Base-by-base conservation (phyloP, 1,140 invertebrate genomes). In the Doryteuthis pealeii region DNA sequence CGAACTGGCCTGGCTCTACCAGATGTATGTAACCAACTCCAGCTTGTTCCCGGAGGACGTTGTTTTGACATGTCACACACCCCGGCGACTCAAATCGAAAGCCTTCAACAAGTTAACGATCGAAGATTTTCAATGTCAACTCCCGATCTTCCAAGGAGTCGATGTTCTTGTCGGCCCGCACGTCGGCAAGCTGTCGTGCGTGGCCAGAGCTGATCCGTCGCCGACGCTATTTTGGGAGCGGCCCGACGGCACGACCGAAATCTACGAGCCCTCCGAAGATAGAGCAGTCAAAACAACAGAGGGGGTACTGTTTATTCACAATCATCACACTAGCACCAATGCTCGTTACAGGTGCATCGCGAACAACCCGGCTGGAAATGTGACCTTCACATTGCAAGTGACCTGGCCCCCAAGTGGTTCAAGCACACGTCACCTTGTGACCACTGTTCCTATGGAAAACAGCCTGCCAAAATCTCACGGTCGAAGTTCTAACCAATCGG, bases 161-260 rank as follows among this genome's bases (percentile, higher is more conserved):
- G 86, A 87, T 74, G 79, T 83, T 26, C 77, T 83, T 22, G 84
- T 87, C 72, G 83, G 83, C 22, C 73, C 76, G 5, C 76, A 81
- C 26, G 76, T 80, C 14, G 84, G 82, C 8, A 84, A 84, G 65
- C 77, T 88, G 66, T 84, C 80, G 0, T 88, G 87, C 74, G 77
- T 80, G 28, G 87, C 87, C 1, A 79, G 78, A 28, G 87, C 86
- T 4, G 86, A 88, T 70, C 87, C 87, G 5, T 78, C 83, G 31
- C 87, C 87, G 6, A 85, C 82, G 2, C 77, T 88, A 5, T 82
- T 81, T 77, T 88, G 87, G 87, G 78, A 87, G n/a, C 78, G 82
- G 35, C 85, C 87, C 0, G 79, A 81, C 71, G 85, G 86, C 0
- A 73, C 76, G 4, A 79, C 77, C 2, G 82, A 84, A 77, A 82